These are phyloP conservation scores for Melipona bicolor DNA, from an alignment of 2,888 invertebrate genomes.

Conservation along the genomic window DNA sequence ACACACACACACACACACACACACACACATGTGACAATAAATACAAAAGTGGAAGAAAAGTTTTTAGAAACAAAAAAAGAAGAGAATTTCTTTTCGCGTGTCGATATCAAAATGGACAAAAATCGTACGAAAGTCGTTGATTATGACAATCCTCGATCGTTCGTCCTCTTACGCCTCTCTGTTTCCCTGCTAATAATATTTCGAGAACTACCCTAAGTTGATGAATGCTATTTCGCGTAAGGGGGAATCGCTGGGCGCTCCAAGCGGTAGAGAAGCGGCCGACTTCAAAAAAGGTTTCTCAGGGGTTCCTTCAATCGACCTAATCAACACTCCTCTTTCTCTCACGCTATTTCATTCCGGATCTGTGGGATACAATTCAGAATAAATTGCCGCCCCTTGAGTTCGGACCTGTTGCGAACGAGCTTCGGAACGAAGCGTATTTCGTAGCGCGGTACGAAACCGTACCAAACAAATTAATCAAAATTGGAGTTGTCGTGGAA, in stretches of 20 bases:
- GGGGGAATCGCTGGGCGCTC: slow-evolving; percentile 7
- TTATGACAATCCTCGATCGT: slow-evolving; percentile 24
- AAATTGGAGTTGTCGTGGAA: background rate
- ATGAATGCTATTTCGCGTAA: slow-evolving; percentile 54
- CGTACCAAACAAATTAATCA: background rate
- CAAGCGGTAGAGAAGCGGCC: background rate
- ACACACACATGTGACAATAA: too few relatives aligned
- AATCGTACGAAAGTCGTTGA: background rate
- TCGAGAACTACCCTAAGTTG: slow-evolving; percentile 25
- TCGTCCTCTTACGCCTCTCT: background rate
- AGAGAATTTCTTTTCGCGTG: too few relatives aligned
- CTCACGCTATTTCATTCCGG: slow-evolving; percentile 21
- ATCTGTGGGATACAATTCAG: slow-evolving; percentile 29
- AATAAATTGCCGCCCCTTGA: slow-evolving; percentile 16
- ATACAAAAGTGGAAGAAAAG: too few relatives aligned
- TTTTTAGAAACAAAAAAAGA: too few relatives aligned
- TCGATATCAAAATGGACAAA: too few relatives aligned
- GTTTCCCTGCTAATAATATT: slow-evolving; percentile 29
- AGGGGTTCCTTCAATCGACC: slow-evolving; percentile 43
- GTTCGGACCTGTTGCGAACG: background rate
- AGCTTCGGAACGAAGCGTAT: background rate
- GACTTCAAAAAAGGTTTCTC: slow-evolving; percentile 7
- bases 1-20: too few relatives aligned
- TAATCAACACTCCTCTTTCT: slow-evolving; percentile 48
- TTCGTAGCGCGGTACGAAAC: background rate